Percentiles rank a stretch among this genome's conserved stretches.
Conservation (phyloP, 2,113 vertebrate genomes). For the Myxocyprinus asiaticus region DNA sequence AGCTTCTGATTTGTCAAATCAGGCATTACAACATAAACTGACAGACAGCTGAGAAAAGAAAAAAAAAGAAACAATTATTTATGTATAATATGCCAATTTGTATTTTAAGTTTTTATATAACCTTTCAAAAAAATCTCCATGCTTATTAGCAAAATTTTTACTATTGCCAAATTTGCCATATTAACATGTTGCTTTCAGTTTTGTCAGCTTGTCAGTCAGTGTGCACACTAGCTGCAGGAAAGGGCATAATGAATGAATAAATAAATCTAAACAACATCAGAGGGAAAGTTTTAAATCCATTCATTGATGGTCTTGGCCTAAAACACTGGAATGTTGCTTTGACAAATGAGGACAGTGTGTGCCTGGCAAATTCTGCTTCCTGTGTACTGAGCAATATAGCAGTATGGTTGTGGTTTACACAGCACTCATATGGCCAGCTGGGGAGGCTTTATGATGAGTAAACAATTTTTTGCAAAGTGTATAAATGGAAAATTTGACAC, state of each 20-base stretch:
- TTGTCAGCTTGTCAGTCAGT: not conserved
- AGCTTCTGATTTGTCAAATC: too few relatives aligned
- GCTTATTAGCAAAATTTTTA: slow-evolving; percentile 23
- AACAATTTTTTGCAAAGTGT: slow-evolving; percentile 20
- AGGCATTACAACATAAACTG: not conserved
- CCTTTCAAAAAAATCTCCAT: slow-evolving; percentile 51
- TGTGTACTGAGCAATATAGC: slow-evolving; percentile 24
- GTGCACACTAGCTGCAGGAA: slow-evolving; percentile 55
- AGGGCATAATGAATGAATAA: slow-evolving; percentile 52
- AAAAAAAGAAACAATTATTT: not conserved
- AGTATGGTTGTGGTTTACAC: slow-evolving; percentile 37
- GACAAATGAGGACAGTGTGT: slow-evolving; percentile 61
- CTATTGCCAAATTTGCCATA: slow-evolving; percentile 42
- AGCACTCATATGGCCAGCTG: slow-evolving; percentile 30
- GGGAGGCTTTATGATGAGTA: slow-evolving; percentile 37
- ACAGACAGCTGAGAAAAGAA: slow-evolving; percentile 31
- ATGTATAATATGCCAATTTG: not conserved
- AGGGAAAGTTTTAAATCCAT: slow-evolving; percentile 63
- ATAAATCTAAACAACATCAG: slow-evolving; percentile 60
- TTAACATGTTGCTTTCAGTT: slow-evolving; percentile 24
- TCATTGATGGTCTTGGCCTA: slow-evolving; percentile 65
- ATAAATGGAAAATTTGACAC: slow-evolving; percentile 28
- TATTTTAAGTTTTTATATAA: not conserved
- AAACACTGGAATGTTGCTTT: slow-evolving; percentile 58
- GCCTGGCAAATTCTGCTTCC: slow-evolving; percentile 24